Evolutionary conservation across 2,797 vertebrate species (phyloP).

Genomic region (Darevskia nairensis): DNA sequence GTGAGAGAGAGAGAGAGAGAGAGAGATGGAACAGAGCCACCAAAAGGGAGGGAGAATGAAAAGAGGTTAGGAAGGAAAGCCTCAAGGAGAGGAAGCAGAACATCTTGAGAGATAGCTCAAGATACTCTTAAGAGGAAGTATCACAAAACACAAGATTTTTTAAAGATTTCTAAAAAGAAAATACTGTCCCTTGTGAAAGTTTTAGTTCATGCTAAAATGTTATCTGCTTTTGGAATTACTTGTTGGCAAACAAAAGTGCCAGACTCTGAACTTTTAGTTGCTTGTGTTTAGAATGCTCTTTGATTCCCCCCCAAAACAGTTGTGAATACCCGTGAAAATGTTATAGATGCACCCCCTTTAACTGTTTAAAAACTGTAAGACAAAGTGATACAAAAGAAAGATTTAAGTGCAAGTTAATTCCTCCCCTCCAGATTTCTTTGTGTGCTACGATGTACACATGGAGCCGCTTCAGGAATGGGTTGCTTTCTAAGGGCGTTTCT

Average conservation of each 20-base stretch:
- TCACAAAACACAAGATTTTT: background rate
- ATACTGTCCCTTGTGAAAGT: background rate
- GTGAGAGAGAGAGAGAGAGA: no score
- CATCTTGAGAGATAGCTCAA: background rate
- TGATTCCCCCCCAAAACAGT: background rate
- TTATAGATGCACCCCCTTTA: background rate
- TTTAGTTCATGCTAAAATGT: background rate
- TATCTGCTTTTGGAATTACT: background rate
- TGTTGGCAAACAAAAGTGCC: background rate
- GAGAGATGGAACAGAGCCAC: background rate
- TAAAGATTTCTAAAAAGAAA: background rate
- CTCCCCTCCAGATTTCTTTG: background rate
- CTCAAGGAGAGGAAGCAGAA: background rate
- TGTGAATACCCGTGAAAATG: background rate
- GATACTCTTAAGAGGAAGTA: background rate
- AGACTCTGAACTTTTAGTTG: background rate
- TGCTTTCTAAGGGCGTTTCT: no score
- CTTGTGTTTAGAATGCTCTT: background rate
- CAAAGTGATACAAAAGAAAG: background rate
- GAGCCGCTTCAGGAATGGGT: background rate
- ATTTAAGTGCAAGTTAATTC: background rate
- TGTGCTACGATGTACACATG: background rate
- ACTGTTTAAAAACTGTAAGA: background rate
- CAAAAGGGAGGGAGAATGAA: no score
- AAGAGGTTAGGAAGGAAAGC: background rate